Base-by-base conservation (phyloP, 92 coral and sea anemone genomes). In the Epizoanthus illoricatus region DNA sequence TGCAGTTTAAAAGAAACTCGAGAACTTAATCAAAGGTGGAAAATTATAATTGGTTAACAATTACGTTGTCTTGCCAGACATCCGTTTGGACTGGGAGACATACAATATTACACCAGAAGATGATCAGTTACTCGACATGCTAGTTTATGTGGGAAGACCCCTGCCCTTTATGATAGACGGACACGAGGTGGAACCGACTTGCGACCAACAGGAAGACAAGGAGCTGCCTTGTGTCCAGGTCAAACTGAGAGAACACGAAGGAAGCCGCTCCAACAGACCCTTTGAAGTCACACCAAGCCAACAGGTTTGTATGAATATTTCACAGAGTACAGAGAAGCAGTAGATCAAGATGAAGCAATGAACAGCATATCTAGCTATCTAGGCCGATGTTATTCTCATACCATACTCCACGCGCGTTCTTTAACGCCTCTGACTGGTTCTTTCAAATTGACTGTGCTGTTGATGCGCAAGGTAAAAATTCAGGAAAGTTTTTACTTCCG, bases 81-180 rank as follows among this genome's bases (percentile, higher is more conserved):
- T 96, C 73, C 99, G 99, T 75, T 87, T 96, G 55, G 99, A 96
- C 88, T 96, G 99, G 99, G 97, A 87, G 57, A 81, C 97, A 15
- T 93, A 88, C 88, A 93, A 93, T 84, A 75, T 85, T 19, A 87
- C 84, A 20, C 92, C 88, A 24, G 87, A 88, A 78, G 98, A 96
- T 59, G 67, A 69, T 76, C 95, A 96, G 73, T 74, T 93, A 41
- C 89, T 96, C 55, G 99, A 96, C 83, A 81, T 96, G 92, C 61
- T 96, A 84, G 89, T 93, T 12, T 92, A 81, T 69, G 85, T 89
- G 59, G 99, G 99, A 18, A 86, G 87, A 74, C 93, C 99, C 16
- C 82, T 91, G 42, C 98, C 99, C 7, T 69, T 88, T 19, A 84
- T 88, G 33, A 80, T 80, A 21, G 87, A 84, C 24, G 99, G 94